phyloP scores from a whole-genome alignment of 2,888 invertebrate genomes.

The Unio delphinus region DNA sequence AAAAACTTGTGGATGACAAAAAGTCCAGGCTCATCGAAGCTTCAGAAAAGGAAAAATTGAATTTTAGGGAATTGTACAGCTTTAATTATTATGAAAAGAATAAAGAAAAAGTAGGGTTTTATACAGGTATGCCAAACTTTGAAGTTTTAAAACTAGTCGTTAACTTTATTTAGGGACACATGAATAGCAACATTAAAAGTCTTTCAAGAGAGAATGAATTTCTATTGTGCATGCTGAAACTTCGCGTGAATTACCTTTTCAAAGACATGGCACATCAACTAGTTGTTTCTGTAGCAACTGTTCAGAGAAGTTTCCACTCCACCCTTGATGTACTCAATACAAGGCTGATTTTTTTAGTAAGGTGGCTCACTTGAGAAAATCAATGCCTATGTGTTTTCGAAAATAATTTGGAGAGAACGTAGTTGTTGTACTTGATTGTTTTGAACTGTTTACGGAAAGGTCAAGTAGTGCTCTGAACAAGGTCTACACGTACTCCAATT shows the following conservation, averaged over 20 bases:
- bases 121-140: conserved; percentile 19
- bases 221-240: too few species aligned
- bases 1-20: conserved; percentile 6
- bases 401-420: conserved; percentile 22
- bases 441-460: conserved; percentile 17
- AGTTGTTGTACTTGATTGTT: conserved; percentile 17
- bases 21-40: conserved; percentile 2
- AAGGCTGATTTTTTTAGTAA: conserved; percentile 15
- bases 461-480: too few species aligned
- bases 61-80: conserved; percentile 3
- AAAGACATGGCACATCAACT: too few species aligned
- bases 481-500: too few species aligned
- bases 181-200: conserved; percentile 8
- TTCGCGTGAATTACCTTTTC: too few species aligned
- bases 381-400: conserved; percentile 24
- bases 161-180: conserved; percentile 10
- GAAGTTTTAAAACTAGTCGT: conserved; percentile 16
- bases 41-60: neutral
- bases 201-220: too few species aligned
- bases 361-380: conserved; percentile 14
- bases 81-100: too few species aligned
- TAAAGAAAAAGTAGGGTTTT: conserved; percentile 16
- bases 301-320: too few species aligned
- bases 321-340: conserved; percentile 15
- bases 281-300: too few species aligned